Conservation (phyloP, 2,113 vertebrate genomes). For the Mirounga angustirostris region DNA sequence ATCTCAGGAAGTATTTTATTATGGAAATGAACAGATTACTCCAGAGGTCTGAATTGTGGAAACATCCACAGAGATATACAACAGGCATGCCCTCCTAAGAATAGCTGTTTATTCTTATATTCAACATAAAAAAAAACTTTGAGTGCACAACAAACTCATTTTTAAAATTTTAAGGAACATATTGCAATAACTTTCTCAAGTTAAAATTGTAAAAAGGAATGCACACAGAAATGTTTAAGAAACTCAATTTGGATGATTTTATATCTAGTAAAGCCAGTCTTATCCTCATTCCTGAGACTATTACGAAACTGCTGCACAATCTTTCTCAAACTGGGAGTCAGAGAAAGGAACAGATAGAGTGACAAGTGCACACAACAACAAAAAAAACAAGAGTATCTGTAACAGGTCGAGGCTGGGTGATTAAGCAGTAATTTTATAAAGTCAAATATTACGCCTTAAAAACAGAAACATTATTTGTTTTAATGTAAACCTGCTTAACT, state of each 20-base stretch:
- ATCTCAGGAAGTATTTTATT: slow-evolving; percentile 26
- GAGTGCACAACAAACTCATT: not conserved
- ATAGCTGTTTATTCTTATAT: slow-evolving; percentile 1
- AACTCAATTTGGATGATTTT: slow-evolving; percentile 17
- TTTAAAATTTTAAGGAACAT: slow-evolving; percentile 32
- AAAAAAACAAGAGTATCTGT: not conserved
- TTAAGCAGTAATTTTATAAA: not conserved
- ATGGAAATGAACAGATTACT: slow-evolving; percentile 2
- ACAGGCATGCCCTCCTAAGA: slow-evolving; percentile 6
- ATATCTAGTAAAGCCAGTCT: not conserved
- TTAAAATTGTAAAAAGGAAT: slow-evolving; percentile 25
- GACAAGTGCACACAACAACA: not conserved
- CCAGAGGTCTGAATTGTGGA: not conserved
- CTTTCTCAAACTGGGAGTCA: not conserved
- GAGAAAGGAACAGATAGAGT: not conserved
- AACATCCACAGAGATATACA: not conserved
- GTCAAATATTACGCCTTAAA: slow-evolving; percentile 12
- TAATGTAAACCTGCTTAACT: not conserved
- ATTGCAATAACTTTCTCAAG: not conserved
- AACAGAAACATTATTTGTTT: not conserved
- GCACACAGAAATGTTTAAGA: not conserved
- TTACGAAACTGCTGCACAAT: slow-evolving; percentile 3
- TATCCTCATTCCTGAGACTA: not conserved
- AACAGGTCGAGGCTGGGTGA: not conserved
- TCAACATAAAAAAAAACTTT: not conserved